Base-by-base conservation (phyloP, 2,888 invertebrate genomes). In the Oscheius myriophilus region DNA sequence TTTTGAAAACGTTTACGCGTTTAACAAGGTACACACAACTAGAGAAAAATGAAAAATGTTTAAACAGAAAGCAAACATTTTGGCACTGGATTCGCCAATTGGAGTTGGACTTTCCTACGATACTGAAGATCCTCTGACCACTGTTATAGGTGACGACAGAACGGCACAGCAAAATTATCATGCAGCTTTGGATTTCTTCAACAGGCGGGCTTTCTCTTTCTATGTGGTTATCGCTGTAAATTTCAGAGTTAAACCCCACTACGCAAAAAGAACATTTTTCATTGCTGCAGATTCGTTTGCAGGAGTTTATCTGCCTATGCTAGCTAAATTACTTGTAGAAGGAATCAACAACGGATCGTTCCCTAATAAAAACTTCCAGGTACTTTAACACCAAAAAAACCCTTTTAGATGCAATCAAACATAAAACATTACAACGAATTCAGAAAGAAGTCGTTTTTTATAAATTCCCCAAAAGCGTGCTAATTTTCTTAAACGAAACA, bases 251-350 rank as follows among this genome's bases (percentile, higher is more conserved):
- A 79, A 79, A 77, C 88, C 88, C 14, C 86, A 88, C 69, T 89
- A 86, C 69, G 76, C 71, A n/a, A 75, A 80, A 4, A 87, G 88
- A 72, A 87, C 87, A 14, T 88, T 89, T 76, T 89, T 86, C 79
- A 82, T 89, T 26, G 87, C 89, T n/a, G 89, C 88, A 33, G 88
- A 89, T 75, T 88, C 88, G 59, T 89, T 88, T 71, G 88, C 87
- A 1, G 88, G 88, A 6, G 86, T 88, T 25, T 89, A 89, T 75
- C 87, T 88, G 4, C 89, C 89, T 2, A 88, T 87, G 23, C 80
- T 88, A 41, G 81, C 87, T 7, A 81, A 80, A 7, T 69, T 80
- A 21, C 78, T 88, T 2, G 73, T 87, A 7, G 66, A 78, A 41
- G 84, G 86, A 23, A 76, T 82, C 68, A 76, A 75, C 41, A 59